phyloP scores from a whole-genome alignment of 2,797 vertebrate genomes.

The Acanthornis magna region DNA sequence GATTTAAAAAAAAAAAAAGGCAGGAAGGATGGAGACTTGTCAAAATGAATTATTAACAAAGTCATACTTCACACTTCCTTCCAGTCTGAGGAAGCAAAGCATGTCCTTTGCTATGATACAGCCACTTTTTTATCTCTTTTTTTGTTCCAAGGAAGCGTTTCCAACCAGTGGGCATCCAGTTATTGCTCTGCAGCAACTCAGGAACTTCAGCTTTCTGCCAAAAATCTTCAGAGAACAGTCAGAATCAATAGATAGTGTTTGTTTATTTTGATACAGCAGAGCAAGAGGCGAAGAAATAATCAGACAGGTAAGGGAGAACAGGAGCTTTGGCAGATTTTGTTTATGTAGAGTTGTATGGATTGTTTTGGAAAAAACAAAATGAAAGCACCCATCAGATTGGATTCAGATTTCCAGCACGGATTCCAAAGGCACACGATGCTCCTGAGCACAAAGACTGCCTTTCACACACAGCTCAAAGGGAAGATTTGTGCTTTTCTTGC shows the following conservation, averaged over 20 bases:
- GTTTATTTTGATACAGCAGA: slow-evolving; percentile 34
- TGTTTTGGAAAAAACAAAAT: not conserved
- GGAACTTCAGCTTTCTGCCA: not conserved
- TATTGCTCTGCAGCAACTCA: not conserved
- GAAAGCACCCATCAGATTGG: not conserved
- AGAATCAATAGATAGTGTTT: not conserved
- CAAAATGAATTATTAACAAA: not conserved
- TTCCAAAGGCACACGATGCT: not conserved
- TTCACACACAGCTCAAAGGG: not conserved
- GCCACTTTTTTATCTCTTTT: not conserved
- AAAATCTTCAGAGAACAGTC: slow-evolving; percentile 1
- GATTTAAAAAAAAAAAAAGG: not conserved
- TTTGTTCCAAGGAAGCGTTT: not conserved
- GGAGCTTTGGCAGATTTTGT: not conserved
- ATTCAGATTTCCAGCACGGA: not conserved
- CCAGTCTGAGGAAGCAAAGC: not conserved
- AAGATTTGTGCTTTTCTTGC: not conserved
- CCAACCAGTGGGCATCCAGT: not conserved
- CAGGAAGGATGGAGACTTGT: not conserved
- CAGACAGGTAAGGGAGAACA: slow-evolving; percentile 18
- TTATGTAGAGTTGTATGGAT: not conserved
- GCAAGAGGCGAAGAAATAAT: not conserved
- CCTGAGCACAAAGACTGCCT: not conserved
- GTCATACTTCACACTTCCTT: not conserved
- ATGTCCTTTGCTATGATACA: not conserved